Percentiles rank a stretch among this genome's conserved stretches.
phyloP scores from a whole-genome alignment of 2,888 invertebrate species.

The Agonopterix subpropinquella region DNA sequence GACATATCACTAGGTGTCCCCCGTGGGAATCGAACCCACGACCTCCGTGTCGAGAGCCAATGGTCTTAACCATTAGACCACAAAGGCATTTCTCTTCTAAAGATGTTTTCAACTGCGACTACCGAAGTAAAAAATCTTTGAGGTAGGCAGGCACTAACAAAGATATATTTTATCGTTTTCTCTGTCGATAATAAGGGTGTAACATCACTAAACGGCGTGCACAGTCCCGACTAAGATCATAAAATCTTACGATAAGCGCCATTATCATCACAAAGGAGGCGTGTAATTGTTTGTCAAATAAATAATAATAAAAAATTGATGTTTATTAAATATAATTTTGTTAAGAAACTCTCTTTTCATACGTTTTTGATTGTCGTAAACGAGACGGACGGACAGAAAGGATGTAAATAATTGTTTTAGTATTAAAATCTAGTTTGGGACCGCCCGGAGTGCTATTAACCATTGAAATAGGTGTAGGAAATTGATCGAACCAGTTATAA shows the following conservation, averaged over 20 bases:
- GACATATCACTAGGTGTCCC: no score
- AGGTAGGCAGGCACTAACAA: no score
- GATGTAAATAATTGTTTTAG: no score
- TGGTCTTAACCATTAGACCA: no score
- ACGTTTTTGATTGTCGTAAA: slow-evolving; percentile 34
- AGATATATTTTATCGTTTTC: background rate
- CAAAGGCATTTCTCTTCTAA: no score
- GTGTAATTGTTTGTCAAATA: slow-evolving; percentile 75
- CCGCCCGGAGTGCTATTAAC: slow-evolving; percentile 3
- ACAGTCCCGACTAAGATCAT: slow-evolving; percentile 42
- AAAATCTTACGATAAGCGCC: slow-evolving; percentile 68
- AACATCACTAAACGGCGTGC: slow-evolving; percentile 32
- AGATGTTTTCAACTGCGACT: no score
- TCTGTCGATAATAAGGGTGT: slow-evolving; percentile 19
- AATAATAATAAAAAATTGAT: slow-evolving; percentile 71
- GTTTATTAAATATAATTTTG: slow-evolving; percentile 71
- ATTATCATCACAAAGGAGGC: slow-evolving; percentile 73
- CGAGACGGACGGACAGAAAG: slow-evolving; percentile 14
- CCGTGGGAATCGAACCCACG: no score
- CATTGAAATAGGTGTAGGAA: no score
- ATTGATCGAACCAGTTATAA: background rate
- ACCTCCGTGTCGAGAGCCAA: no score
- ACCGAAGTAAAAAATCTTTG: no score
- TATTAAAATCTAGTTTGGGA: background rate
- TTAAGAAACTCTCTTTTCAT: slow-evolving; percentile 39